phyloP scores from a whole-genome alignment of 2,888 invertebrate species.

The Nomada ruficornis region DNA sequence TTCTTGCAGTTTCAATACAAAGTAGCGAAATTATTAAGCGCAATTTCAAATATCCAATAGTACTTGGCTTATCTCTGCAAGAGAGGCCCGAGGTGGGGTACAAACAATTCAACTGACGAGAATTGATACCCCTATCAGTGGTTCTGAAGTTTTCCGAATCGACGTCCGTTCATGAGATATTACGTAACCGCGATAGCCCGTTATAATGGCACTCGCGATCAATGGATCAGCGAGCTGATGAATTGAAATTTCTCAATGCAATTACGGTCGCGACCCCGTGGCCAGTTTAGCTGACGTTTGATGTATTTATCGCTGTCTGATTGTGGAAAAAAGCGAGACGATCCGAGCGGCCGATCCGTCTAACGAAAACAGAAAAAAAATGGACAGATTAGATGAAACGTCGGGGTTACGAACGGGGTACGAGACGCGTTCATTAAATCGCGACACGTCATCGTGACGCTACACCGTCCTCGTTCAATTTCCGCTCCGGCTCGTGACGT shows the following conservation, averaged over 20 bases:
- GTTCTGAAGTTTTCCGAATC: constrained; percentile 20
- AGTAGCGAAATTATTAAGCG: too few species aligned
- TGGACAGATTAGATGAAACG: constrained; percentile 54
- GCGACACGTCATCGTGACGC: constrained; percentile 28
- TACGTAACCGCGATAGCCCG: constrained; percentile 54
- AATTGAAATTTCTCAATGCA: constrained; percentile 72
- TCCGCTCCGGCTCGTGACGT: constrained; percentile 7
- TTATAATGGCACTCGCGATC: constrained; percentile 52
- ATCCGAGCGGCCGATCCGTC: constrained; percentile 27
- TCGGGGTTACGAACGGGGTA: constrained; percentile 55
- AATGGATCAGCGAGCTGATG: constrained; percentile 62
- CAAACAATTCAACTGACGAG: neutral
- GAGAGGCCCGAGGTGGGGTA: neutral
- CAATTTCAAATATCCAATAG: too few species aligned
- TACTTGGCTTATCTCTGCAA: neutral
- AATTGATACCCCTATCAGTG: constrained; percentile 9
- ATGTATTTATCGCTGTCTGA: constrained; percentile 59
- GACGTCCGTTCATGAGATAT: constrained; percentile 45
- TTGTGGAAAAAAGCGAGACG: constrained; percentile 37
- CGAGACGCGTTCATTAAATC: constrained; percentile 61
- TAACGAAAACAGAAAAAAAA: constrained; percentile 19
- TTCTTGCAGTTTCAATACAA: too few species aligned
- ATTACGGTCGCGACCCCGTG: constrained; percentile 57
- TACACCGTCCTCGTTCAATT: constrained; percentile 41
- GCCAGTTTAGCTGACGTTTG: constrained; percentile 61